Base-by-base conservation (phyloP, 2,113 vertebrate species). In the Glaucomys volans region DNA sequence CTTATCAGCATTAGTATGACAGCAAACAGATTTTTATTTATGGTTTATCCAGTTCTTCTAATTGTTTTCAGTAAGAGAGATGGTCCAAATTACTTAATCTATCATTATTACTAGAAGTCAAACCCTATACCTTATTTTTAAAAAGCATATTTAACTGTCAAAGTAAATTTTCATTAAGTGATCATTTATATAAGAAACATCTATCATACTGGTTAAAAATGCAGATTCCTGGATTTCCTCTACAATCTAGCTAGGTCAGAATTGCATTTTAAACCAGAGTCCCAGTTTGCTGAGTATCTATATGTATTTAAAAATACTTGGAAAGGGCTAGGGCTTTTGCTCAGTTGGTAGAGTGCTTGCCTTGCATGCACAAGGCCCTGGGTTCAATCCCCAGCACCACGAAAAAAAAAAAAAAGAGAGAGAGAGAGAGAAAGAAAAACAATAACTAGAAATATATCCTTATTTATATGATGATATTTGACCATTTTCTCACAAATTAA, bases 21-120 rank as follows among this genome's bases (percentile, higher is more conserved):
- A 74, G 87, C 69, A 92, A 90, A 93, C 50, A 76, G 16, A 75
- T 80, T 44, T 80, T 93, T 84, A 28, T 54, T 80, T 69, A 71
- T 47, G 74, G 69, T 79, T 94, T 42, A 74, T 80, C 42, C 22
- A 85, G 24, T 4, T 88, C 91, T 83, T 67, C 72, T 37, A 75
- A 81, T 42, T 79, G 4, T 87, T 94, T 40, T 91, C 66, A 76
- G 8, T 40, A 75, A 50, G 22, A n/a, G 7, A 30, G 8, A 85
- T 86, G 20, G n/a, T 72, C 22, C 24, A 94, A 71, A 95, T 66
- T 91, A 91, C 94, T 81, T 94, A 89, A 42, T 77, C 35, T 92
- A 52, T 17, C 17, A 87, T 87, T 79, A 91, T 74, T 84, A 88
- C 22, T 83, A 94, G 80, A 92, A 94, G 71, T 26, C 69, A 94